These are phyloP conservation scores for Python bivittatus DNA, from an alignment of 2,113 vertebrate genomes.

Conservation along the genomic window DNA sequence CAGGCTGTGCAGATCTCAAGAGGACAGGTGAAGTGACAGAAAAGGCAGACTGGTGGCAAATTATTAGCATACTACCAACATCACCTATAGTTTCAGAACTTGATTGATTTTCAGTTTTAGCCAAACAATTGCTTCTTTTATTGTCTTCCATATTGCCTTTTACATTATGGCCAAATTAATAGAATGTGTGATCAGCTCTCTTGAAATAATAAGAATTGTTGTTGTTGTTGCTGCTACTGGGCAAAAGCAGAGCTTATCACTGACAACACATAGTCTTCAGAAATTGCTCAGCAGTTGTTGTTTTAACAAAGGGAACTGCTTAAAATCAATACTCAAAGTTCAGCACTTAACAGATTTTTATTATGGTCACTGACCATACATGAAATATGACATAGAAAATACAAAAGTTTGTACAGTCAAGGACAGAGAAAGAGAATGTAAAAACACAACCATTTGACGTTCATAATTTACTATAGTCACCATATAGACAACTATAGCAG, in stretches of 20 bases:
- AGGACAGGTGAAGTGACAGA: not conserved
- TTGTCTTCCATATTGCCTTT: not conserved
- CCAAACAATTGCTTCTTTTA: not conserved
- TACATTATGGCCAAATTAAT: not conserved
- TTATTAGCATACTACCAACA: not conserved
- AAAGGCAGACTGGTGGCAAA: not conserved
- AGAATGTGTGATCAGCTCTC: not conserved
- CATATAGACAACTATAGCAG: no score
- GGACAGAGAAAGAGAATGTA: no score
- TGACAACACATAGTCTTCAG: not conserved
- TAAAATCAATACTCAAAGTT: no score
- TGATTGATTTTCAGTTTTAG: not conserved
- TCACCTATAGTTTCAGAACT: not conserved
- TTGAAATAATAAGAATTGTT: no score
- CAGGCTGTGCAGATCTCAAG: no score
- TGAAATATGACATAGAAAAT: no score
- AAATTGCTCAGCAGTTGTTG: not conserved
- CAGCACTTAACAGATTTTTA: no score
- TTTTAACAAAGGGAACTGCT: not conserved
- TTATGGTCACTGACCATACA: no score
- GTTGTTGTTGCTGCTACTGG: no score
- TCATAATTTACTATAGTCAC: no score
- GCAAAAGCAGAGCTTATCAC: not conserved
- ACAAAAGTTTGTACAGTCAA: no score
- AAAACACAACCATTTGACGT: no score